phyloP scores from a whole-genome alignment of 1,140 invertebrate genomes.

The Leptinotarsa defecta region DNA sequence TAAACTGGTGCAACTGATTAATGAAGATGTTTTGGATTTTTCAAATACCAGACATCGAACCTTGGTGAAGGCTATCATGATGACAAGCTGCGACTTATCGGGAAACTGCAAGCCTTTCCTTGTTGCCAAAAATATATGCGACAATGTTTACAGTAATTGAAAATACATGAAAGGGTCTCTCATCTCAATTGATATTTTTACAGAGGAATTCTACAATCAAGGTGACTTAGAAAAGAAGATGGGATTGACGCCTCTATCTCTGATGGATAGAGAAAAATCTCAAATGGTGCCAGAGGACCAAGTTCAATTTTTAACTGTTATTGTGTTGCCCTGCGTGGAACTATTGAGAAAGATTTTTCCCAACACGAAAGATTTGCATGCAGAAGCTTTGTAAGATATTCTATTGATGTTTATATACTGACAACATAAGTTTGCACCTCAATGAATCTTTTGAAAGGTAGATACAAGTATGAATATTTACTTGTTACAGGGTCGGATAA shows the following conservation, averaged over 20 bases:
- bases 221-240: slow-evolving; percentile 62
- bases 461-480: too few relatives aligned
- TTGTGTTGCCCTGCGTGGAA: slow-evolving; percentile 60
- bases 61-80: slow-evolving; percentile 61
- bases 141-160: slow-evolving; percentile 58
- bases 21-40: slow-evolving; percentile 57
- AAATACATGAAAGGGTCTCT: neutral
- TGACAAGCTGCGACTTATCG: slow-evolving; percentile 64
- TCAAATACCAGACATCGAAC: slow-evolving; percentile 54
- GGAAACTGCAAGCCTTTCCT: slow-evolving; percentile 62
- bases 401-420: neutral
- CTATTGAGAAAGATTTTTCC: slow-evolving; percentile 59
- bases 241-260: slow-evolving; percentile 61
- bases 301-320: slow-evolving; percentile 62
- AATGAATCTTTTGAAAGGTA: too few relatives aligned
- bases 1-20: slow-evolving; percentile 56
- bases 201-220: slow-evolving; percentile 55
- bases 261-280: slow-evolving; percentile 62
- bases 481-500: too few relatives aligned
- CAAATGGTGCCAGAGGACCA: slow-evolving; percentile 62
- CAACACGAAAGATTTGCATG: slow-evolving; percentile 50
- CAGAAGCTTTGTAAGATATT: slow-evolving; percentile 40
- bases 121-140: slow-evolving; percentile 59
- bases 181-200: slow-evolving; percentile 26
- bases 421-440: too few relatives aligned